Evolutionary conservation across 2,888 invertebrate species (phyloP), one percentile per base, ranked within the genome.

Genomic region (Rhyacophila evoluta): DNA sequence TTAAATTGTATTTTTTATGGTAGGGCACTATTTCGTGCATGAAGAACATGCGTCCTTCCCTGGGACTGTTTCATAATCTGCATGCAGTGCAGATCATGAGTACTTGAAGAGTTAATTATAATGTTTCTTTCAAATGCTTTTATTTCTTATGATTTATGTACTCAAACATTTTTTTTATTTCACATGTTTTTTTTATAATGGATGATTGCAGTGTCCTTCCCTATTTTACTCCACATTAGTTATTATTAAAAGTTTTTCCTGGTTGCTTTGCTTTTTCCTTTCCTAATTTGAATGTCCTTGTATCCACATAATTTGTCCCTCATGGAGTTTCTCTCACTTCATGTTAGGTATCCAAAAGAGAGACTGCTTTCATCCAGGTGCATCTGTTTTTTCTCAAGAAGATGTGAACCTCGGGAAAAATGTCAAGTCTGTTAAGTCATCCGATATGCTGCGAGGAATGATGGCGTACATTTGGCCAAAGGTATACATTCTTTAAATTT

Each of bases 391-490:
- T 84, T 90, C 91, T 82, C 89, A 93, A 85, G 93, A 93, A 85
- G 90, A 90, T 87, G 88, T 94, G 81, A 90, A 92, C 84, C 84
- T 93, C 84, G 91, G 89, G 36, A 85, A 89, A 19, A 90, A 92
- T 85, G 88, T 90, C 55, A 89, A 89, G 84, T 89, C 92, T 72
- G 92, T 96, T 81, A 91, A 94, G 6, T 91, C 94, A 82, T 84
- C 89, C 84, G 93, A 97, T 84, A 98, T 98, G 95, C 85, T 98
- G 29, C 92, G 91, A 83, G 94, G 95, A 73, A 98, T 99, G 97
- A 86, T 96, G 86, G 92, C 92, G 73, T 97, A 98, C 88, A 95
- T 99, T 78, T 99, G 99, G 99, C 99, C 99, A 28, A 95, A 96
- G 91, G 95, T 95, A 83, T 33, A 33, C 2, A 4, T 4, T 33